Percentiles rank a stretch among this genome's conserved stretches.
phyloP scores from a whole-genome alignment of 2,888 invertebrate species.

The Helleia helle region DNA sequence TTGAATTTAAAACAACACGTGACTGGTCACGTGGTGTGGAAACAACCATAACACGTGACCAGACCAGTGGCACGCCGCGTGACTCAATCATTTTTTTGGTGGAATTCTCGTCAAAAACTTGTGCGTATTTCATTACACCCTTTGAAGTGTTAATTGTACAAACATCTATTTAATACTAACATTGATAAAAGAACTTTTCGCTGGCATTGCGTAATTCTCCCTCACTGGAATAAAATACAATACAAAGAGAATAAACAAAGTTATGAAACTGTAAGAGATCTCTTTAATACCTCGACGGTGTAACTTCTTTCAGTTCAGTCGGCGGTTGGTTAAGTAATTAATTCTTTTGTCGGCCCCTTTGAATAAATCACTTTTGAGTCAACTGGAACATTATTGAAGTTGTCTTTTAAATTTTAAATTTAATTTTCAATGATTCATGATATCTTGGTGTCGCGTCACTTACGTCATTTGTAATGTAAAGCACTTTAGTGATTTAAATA shows the following conservation, averaged over 20 bases:
- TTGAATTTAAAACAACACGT: too few relatives aligned
- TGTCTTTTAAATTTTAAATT: constrained; percentile 27
- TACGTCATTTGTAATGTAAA: constrained; percentile 7
- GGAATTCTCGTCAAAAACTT: too few relatives aligned
- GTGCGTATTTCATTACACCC: too few relatives aligned
- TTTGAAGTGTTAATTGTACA: too few relatives aligned
- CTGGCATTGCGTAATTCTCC: neutral
- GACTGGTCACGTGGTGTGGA: too few relatives aligned
- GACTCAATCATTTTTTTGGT: too few relatives aligned
- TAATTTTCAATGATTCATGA: constrained; percentile 21
- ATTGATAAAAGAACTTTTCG: constrained; percentile 1
- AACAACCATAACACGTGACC: too few relatives aligned
- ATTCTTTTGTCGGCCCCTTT: constrained; percentile 45
- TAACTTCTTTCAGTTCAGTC: constrained; percentile 38
- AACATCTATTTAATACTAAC: too few relatives aligned
- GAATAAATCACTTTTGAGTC: constrained; percentile 40
- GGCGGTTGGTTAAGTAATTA: constrained; percentile 54
- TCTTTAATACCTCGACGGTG: constrained; percentile 26
- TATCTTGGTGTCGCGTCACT: constrained; percentile 16
- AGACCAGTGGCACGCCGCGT: too few relatives aligned
- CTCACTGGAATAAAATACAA: neutral
- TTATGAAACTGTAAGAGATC: constrained; percentile 16
- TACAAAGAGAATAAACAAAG: constrained; percentile 11
- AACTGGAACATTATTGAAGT: constrained; percentile 31
- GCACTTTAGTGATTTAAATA: neutral